Percentiles rank a stretch among this genome's conserved stretches.
phyloP scores from a whole-genome alignment of 2,113 vertebrate species.

The Phalacrocorax aristotelis region DNA sequence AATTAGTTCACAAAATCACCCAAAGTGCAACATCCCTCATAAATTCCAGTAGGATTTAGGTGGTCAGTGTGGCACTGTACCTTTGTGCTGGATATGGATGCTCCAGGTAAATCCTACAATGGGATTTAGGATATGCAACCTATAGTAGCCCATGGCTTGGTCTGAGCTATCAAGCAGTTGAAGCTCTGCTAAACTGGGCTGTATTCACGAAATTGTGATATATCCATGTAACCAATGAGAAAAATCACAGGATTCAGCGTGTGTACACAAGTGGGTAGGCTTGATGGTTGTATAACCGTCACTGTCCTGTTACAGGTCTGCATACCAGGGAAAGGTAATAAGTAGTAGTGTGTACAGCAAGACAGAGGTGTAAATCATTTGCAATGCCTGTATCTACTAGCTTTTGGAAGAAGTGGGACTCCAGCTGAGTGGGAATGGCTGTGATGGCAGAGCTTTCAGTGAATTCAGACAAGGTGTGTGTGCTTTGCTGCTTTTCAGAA shows the following conservation, averaged over 20 bases:
- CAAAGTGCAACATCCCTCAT: background rate
- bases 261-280: background rate
- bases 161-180: background rate
- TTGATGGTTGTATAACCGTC: slow-evolving; percentile 6
- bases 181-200: background rate
- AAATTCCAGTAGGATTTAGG: background rate
- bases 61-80: background rate
- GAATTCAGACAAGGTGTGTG: background rate
- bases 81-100: background rate
- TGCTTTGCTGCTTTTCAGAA: background rate
- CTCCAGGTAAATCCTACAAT: background rate
- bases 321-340: background rate
- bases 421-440: background rate
- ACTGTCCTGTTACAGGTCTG: background rate
- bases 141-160: background rate
- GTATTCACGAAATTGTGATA: background rate
- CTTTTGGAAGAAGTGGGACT: background rate
- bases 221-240: background rate
- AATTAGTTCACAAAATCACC: background rate
- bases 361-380: background rate
- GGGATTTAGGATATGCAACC: background rate
- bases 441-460: background rate
- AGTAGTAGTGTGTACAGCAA: background rate
- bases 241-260: background rate
- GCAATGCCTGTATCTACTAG: background rate